Evolutionary conservation across 2,113 vertebrate species (phyloP), one percentile per base, ranked within the genome.

Genomic region (Eleginops maclovinus): DNA sequence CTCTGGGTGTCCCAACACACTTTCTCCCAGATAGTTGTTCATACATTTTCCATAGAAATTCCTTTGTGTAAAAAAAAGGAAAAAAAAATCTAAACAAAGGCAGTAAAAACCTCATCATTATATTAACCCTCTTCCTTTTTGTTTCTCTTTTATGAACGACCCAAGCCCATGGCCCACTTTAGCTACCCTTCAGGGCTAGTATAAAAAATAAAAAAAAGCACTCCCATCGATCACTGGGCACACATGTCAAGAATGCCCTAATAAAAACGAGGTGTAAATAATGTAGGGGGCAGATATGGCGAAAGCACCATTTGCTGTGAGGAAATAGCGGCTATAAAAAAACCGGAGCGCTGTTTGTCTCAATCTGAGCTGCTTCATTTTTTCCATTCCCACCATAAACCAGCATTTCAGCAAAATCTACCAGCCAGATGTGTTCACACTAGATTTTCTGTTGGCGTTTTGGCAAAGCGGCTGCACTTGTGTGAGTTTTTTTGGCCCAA

Each of bases 221-320:
- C 47, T 71, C 63, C 84, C 87, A 94, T 94, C 84, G 56, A 94
- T 93, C 94, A 91, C 36, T 4, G 12, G 63, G 65, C 69, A 81
- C 81, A 82, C 80, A 61, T 91, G 93, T 94, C 92, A 91, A 72
- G 85, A 82, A 53, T 86, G 89, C 69, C 87, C 91, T 81, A 87
- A 84, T 91, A 94, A 93, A 93, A 92, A 71, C 50, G 67, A 86
- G 91, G 83, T 87, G 90, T 93, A 92, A 92, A 93, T 93, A 90
- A 92, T 88, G 87, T 58, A 78, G 69, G 80, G 85, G 75, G 81
- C 61, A 82, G 87, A 88, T 88, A 86, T 80, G 84, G 85, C 61
- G 36, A n/a, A 86, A 40, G 75, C 72, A 78, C 74, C 88, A 77
- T 86, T 93, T 85, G 88, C 90, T 74, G 80, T 28, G 81, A 44